Conservation (phyloP, 1,140 invertebrate species). For the Euborellia annulipes region DNA sequence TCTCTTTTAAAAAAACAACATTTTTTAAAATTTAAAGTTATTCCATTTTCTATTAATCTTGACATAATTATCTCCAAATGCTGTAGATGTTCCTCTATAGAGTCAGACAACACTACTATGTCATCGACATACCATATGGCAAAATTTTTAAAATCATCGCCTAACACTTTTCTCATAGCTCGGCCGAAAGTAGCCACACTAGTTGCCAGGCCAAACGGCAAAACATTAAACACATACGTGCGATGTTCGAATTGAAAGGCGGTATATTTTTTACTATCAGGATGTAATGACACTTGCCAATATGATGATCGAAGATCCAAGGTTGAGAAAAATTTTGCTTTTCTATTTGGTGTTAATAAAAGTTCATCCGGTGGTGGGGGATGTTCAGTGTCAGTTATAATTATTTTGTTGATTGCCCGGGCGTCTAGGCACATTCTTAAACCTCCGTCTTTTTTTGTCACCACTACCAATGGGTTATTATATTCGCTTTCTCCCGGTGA, state of each 20-base stretch:
- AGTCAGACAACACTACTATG: background rate
- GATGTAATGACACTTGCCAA: background rate
- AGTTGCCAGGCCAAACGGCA: background rate
- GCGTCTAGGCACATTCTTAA: no score
- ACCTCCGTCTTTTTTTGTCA: no score
- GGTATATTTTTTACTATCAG: background rate
- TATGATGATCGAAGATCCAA: background rate
- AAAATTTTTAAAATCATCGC: background rate
- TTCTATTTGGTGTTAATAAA: no score
- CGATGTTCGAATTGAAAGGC: background rate
- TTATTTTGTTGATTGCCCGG: no score
- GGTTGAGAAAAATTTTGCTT: no score
- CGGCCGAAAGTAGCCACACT: background rate
- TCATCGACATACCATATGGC: background rate
- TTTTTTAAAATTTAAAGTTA: background rate
- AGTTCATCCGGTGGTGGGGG: no score
- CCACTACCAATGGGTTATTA: no score
- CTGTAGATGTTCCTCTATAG: background rate
- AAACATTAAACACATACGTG: background rate
- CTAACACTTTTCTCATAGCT: background rate
- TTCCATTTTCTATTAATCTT: background rate
- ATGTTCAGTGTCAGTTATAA: no score
- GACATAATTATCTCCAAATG: background rate
- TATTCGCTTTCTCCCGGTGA: no score
- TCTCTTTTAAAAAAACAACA: background rate